Conservation (phyloP, 2,113 vertebrate species). For the Eclectus roratus region DNA sequence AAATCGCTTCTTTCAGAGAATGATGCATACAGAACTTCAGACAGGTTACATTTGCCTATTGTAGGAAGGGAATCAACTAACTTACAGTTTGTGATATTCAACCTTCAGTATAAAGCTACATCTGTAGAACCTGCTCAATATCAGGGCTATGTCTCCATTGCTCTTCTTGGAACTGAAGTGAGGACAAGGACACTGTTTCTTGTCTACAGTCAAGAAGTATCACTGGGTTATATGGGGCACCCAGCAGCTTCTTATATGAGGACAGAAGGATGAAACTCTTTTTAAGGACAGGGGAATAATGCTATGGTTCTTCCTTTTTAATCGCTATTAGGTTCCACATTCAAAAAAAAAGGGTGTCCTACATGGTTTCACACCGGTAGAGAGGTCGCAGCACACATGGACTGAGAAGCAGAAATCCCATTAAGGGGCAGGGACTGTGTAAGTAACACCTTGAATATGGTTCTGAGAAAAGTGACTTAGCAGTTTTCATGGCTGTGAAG, state of each 20-base stretch:
- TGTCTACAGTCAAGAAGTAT: background rate
- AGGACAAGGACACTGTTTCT: background rate
- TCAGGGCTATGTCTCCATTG: background rate
- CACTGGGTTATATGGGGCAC: background rate
- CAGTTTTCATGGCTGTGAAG: slow-evolving; percentile 57
- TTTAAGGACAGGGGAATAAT: background rate
- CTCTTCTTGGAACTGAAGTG: background rate
- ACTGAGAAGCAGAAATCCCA: background rate
- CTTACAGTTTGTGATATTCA: background rate
- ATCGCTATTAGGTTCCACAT: background rate
- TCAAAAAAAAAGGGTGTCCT: background rate
- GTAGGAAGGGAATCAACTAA: background rate
- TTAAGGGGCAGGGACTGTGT: slow-evolving; percentile 18
- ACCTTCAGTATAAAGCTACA: background rate
- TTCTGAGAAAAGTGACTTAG: slow-evolving; percentile 43
- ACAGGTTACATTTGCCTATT: background rate
- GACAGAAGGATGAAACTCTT: background rate
- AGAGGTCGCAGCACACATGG: background rate
- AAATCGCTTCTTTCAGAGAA: background rate
- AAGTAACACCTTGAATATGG: slow-evolving; percentile 13
- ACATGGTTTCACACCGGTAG: background rate
- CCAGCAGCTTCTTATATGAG: background rate
- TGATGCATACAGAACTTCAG: background rate
- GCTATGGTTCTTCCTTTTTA: background rate
- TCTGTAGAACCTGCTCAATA: background rate